Base-by-base conservation (phyloP, 2,888 invertebrate genomes). In the Eucera pruinosa region DNA sequence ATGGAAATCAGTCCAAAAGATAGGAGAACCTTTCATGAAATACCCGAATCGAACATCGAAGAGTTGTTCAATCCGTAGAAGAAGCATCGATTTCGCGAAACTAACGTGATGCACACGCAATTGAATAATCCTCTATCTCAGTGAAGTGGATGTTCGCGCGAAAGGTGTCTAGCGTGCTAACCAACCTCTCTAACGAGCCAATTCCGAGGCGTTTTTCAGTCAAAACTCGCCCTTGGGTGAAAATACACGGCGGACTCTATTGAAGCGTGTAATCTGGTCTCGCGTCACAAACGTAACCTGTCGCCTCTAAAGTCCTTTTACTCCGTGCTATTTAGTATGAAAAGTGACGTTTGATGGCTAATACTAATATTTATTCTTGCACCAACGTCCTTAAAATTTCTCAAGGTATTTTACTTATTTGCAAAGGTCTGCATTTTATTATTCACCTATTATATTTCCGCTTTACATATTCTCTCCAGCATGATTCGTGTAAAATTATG, bases 211-310 rank as follows among this genome's bases (percentile, higher is more conserved):
- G 52, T 45, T 68, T n/a, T 47, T 27, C 52, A 48, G 30, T 4
- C 20, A 15, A 65, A 30, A 50, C 25, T 43, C 67, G 52, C 45
- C 52, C 58, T 52, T 68, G 54, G 25, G 20, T 45, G 36, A 45
- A 60, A 68, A 50, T 45, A 30, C 39, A 52, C 20, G 50, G 48
- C 41, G 58, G 43, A 36, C 66, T 39, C 57, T 50, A 50, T 55
- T 54, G 48, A 66, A 33, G 57, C 57, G 66, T 43, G 57, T 36
- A 27, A 67, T 68, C 60, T 45, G 27, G 23, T 60, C 45, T 45
- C 60, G 45, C 52, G 45, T 36, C 33, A 18, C 64, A 20, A 52
- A 50, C 41, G 45, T 13, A 18, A 62, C 33, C 3, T 27, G 9
- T 20, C 9, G 23, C 20, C 11, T 41, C 39, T 11, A 9, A 48